Percentiles rank a stretch among this genome's conserved stretches.
Evolutionary conservation across 2,888 invertebrate genomes (phyloP).

Genomic region (Acanthosepion lycidas): DNA sequence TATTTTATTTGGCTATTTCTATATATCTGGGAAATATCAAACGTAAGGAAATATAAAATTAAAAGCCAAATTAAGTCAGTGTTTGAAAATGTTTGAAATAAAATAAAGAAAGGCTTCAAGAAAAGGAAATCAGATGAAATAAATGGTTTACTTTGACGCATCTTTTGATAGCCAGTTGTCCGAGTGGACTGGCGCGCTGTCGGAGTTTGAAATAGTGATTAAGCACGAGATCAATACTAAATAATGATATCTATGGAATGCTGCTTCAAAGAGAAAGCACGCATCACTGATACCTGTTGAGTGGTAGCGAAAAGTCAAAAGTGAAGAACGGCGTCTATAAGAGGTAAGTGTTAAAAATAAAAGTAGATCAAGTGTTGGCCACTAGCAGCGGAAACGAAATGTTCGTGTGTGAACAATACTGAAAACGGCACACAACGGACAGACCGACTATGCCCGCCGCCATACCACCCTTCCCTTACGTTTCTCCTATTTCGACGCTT

Average conservation of each 20-base stretch:
- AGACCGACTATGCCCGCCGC: not conserved
- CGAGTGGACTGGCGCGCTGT: not conserved
- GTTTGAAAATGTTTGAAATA: not conserved
- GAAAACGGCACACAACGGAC: not conserved
- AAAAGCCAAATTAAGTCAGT: not conserved
- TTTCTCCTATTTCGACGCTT: not conserved
- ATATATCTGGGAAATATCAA: no score
- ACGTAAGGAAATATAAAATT: not conserved
- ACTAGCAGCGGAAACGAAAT: not conserved
- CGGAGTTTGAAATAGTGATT: not conserved
- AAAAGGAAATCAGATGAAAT: conserved; percentile 16
- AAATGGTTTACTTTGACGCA: not conserved
- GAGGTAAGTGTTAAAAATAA: not conserved
- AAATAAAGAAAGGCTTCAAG: not conserved
- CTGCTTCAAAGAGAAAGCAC: not conserved
- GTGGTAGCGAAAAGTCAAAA: not conserved
- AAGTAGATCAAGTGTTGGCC: not conserved
- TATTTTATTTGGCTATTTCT: no score
- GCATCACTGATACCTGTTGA: not conserved
- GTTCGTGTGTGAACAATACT: conserved; percentile 6
- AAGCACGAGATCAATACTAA: not conserved
- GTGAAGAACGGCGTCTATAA: not conserved
- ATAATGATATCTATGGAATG: not conserved
- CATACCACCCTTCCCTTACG: not conserved
- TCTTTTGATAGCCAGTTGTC: not conserved